Evolutionary conservation across 2,797 vertebrate genomes (phyloP).

Genomic region (Otolemur crassicaudatus): DNA sequence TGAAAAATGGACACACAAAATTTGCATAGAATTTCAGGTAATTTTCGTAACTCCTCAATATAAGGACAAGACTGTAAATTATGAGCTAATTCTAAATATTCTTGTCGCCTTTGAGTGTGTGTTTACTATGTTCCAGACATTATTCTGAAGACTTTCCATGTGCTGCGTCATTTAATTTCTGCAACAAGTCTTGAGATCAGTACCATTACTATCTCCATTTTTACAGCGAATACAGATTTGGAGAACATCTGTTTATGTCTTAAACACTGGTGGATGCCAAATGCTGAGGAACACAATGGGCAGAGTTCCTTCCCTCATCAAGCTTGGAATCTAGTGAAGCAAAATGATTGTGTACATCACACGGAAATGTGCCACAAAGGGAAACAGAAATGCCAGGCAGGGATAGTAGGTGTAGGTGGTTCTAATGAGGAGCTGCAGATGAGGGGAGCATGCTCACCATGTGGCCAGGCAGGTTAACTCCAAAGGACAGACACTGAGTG

Average conservation of each 20-base stretch:
- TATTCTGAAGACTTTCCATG: not conserved
- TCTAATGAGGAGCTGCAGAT: not conserved
- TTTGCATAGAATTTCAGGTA: not conserved
- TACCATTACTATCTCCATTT: not conserved
- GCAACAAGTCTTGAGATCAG: not conserved
- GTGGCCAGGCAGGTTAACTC: not conserved
- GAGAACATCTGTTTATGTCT: not conserved
- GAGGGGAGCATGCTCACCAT: not conserved
- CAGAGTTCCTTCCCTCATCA: not conserved
- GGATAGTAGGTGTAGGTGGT: not conserved
- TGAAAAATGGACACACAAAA: not conserved
- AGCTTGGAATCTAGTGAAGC: not conserved
- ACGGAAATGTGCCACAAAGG: not conserved
- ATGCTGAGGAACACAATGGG: not conserved
- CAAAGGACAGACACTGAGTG: not conserved
- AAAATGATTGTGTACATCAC: not conserved
- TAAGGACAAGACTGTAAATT: not conserved
- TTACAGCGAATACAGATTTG: slow-evolving; percentile 33
- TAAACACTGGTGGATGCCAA: not conserved
- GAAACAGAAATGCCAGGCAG: not conserved
- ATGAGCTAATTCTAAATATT: not conserved
- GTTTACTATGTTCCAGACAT: not conserved
- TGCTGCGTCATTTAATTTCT: not conserved
- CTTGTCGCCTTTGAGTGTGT: not conserved
- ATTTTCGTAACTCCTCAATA: not conserved